Base-by-base conservation (phyloP, 2,888 invertebrate genomes). In the Serripes groenlandicus region DNA sequence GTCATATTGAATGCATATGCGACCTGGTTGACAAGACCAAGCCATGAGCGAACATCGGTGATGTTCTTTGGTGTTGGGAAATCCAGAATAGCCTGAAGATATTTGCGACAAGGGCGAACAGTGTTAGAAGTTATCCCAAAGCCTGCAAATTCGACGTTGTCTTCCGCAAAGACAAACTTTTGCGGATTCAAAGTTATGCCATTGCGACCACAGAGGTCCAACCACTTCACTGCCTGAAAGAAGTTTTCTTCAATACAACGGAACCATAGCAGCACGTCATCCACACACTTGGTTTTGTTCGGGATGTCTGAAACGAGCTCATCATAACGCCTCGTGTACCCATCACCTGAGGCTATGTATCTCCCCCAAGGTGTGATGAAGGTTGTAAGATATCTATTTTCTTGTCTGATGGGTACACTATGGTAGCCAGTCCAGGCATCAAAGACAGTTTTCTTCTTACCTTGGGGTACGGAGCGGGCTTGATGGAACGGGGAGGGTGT, bases 291-390 rank as follows among this genome's bases (percentile, higher is more conserved):
- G 18, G 88, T 91, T 37, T 91, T 90, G 54, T 88, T 76, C 0
- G 89, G 89, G 18, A 90, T 81, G 56, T 89, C 82, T 11, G 87
- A 15, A 3, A 90, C 88, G 21, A 91, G 85, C 58, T 90, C 89
- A 77, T 91, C 89, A 56, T 68, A 87, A 15, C 66, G 7, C 3
- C 66, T 7, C 7, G 66, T 66, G 35, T 66, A 66, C 15, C 66
- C 66, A 26, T 66, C 66, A 11, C 87, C 88, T 1, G 86, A 85
- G 3, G 86, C 85, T 28, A 88, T 86, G 66, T 90, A 90, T 7
- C 88, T 88, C 58, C 87, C 89, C 88, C 89, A 87, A 1, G 86
- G 88, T 15, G 88, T 87, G n/a, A 89, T 89, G 54, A 87, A 89
- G 1, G 88, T 88, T 15, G 87, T 90, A 2, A 86, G 60, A 62